phyloP scores from a whole-genome alignment of 2,888 invertebrate species.

The Megaustenia siamemsis region DNA sequence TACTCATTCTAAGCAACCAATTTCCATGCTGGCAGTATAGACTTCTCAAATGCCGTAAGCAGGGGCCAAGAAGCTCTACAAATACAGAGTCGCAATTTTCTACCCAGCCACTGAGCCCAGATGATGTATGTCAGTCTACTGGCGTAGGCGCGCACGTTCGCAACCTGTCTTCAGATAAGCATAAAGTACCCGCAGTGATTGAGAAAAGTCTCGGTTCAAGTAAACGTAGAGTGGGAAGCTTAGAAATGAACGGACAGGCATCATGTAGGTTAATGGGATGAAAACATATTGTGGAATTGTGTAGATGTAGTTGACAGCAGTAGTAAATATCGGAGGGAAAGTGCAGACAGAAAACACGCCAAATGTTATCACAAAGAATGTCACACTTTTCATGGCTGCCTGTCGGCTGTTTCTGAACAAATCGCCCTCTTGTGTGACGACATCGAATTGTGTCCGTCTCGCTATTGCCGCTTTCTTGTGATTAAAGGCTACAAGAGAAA shows the following conservation, averaged over 20 bases:
- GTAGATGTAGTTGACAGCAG: not conserved
- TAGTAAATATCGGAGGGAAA: not conserved
- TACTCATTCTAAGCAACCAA: too few species aligned
- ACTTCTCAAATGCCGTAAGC: too few species aligned
- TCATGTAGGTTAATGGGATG: not conserved
- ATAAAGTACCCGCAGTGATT: not conserved
- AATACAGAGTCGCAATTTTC: too few species aligned
- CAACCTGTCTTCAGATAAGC: too few species aligned
- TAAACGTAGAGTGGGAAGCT: not conserved
- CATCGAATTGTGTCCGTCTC: not conserved
- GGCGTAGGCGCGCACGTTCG: too few species aligned
- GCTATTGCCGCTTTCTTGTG: not conserved
- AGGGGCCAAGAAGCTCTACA: too few species aligned
- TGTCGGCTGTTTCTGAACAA: not conserved
- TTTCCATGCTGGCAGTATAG: too few species aligned
- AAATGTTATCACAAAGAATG: not conserved
- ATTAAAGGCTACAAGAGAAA: not conserved
- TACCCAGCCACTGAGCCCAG: too few species aligned
- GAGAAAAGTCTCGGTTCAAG: not conserved
- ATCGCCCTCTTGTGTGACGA: not conserved
- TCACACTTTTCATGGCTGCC: constrained; percentile 13
- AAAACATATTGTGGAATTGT: not conserved
- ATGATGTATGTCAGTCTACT: too few species aligned
- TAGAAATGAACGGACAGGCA: not conserved
- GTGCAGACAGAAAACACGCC: not conserved